phyloP scores from a whole-genome alignment of 2,797 vertebrate genomes.

The Acanthopagrus latus region DNA sequence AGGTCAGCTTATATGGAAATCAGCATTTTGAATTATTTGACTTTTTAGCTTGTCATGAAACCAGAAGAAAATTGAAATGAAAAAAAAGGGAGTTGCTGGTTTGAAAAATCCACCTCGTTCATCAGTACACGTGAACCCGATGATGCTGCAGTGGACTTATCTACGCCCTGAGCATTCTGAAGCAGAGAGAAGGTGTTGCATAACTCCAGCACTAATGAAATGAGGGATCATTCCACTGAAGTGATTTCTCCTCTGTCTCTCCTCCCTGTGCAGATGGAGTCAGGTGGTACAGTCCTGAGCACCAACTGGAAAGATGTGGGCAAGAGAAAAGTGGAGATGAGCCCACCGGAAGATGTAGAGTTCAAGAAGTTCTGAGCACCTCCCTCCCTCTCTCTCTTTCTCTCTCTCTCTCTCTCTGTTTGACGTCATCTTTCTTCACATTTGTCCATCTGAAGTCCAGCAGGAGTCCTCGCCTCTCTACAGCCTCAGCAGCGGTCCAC shows the following conservation, averaged over 20 bases:
- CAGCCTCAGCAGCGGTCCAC: conserved; percentile 11
- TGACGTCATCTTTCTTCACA: conserved; percentile 23
- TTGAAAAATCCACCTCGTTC: not conserved
- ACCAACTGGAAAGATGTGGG: conserved; percentile 98
- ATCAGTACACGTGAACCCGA: not conserved
- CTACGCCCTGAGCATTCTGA: conserved; percentile 12
- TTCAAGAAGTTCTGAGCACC: conserved; percentile 92
- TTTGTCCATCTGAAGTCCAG: conserved; percentile 36
- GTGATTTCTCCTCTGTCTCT: conserved; percentile 13
- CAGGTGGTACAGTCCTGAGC: conserved; percentile 96
- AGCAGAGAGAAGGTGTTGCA: conserved; percentile 35
- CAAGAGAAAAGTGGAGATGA: conserved; percentile 94
- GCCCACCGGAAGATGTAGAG: conserved; percentile 94
- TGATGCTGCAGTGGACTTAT: conserved; percentile 22
- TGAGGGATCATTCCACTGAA: conserved; percentile 12
- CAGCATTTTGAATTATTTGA: conserved; percentile 7
- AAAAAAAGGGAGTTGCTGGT: not conserved
- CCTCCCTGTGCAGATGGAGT: conserved; percentile 91
- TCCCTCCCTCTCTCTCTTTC: no score
- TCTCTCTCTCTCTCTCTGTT: not conserved
- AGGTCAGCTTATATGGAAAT: conserved; percentile 16
- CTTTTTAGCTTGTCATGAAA: conserved; percentile 4
- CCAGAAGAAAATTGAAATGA: not conserved
- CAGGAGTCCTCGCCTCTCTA: conserved; percentile 3
- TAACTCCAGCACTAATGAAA: conserved; percentile 46